These are phyloP conservation scores for Gnatocerus cornutus DNA, from an alignment of 2,888 invertebrate species.

Conservation along the genomic window DNA sequence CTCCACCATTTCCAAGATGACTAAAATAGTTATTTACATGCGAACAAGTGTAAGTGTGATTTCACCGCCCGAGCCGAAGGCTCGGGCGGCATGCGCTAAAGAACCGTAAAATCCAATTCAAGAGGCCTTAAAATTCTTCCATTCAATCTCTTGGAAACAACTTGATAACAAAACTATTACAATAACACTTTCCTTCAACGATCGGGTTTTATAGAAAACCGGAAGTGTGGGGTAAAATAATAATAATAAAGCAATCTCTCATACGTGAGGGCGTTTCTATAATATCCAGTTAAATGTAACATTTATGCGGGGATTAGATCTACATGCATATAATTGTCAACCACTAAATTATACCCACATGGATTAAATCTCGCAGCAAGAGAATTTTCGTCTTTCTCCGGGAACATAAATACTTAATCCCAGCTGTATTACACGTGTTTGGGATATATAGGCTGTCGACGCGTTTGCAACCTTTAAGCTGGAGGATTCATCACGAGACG, in stretches of 20 bases:
- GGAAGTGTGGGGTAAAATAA: slow-evolving; percentile 14
- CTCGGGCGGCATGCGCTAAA: too few species aligned
- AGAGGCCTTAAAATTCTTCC: too few species aligned
- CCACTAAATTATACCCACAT: slow-evolving; percentile 36
- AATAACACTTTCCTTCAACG: slow-evolving; percentile 25
- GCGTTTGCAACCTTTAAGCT: slow-evolving; percentile 12
- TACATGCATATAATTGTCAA: slow-evolving; percentile 29
- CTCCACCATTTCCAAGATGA: too few species aligned
- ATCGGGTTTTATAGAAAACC: slow-evolving; percentile 20
- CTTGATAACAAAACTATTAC: slow-evolving; percentile 42
- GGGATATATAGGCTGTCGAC: slow-evolving; percentile 20
- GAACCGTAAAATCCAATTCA: too few species aligned
- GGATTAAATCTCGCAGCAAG: slow-evolving; percentile 25
- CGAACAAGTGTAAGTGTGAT: too few species aligned
- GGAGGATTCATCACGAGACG: not conserved
- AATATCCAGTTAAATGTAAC: slow-evolving; percentile 5
- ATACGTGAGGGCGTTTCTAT: slow-evolving; percentile 10
- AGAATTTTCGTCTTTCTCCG: slow-evolving; percentile 22
- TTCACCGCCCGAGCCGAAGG: too few species aligned
- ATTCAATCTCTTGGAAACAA: slow-evolving; percentile 33
- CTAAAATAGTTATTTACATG: too few species aligned
- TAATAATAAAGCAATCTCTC: slow-evolving; percentile 30
- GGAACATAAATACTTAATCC: slow-evolving; percentile 33
- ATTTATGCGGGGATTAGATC: slow-evolving; percentile 27
- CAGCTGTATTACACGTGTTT: slow-evolving; percentile 23